These are phyloP conservation scores for Aphelinus atriplicis DNA, from an alignment of 1,140 invertebrate species.

Conservation along the genomic window DNA sequence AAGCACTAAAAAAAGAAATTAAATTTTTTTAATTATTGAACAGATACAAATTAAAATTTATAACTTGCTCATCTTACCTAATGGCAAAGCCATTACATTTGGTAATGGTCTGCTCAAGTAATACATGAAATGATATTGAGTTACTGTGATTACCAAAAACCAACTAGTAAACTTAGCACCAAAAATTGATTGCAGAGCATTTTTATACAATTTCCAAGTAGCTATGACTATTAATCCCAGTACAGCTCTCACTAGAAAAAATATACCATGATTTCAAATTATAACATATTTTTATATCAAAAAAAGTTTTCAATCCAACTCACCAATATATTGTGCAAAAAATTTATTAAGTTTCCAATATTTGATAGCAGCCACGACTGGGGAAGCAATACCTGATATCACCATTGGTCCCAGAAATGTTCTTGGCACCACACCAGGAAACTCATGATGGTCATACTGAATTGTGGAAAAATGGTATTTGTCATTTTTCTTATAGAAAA, in stretches of 20 bases:
- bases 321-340: slow-evolving; percentile 91
- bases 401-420: slow-evolving; percentile 95
- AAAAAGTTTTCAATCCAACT: slow-evolving; percentile 52
- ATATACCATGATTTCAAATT: slow-evolving; percentile 36
- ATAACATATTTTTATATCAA: slow-evolving; percentile 25
- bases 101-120: slow-evolving; percentile 94
- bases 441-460: slow-evolving; percentile 97
- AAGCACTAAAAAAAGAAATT: slow-evolving; percentile 77
- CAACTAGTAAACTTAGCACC: slow-evolving; percentile 81
- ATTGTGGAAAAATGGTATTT: no score
- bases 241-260: slow-evolving; percentile 82
- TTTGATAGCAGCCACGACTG: slow-evolving; percentile 77
- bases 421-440: slow-evolving; percentile 97
- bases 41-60: neutral
- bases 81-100: slow-evolving; percentile 92
- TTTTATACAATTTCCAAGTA: slow-evolving; percentile 78
- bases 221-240: slow-evolving; percentile 80
- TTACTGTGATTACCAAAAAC: slow-evolving; percentile 85
- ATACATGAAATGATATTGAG: slow-evolving; percentile 98
- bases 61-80: slow-evolving; percentile 74
- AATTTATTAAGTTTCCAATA: slow-evolving; percentile 84
- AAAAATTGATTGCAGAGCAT: slow-evolving; percentile 79
- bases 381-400: slow-evolving; percentile 81
- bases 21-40: slow-evolving; percentile 19
- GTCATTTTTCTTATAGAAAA: no score